phyloP scores from a whole-genome alignment of 37 sponge, comb jelly and placozoan species.

The Agelas oroides region DNA sequence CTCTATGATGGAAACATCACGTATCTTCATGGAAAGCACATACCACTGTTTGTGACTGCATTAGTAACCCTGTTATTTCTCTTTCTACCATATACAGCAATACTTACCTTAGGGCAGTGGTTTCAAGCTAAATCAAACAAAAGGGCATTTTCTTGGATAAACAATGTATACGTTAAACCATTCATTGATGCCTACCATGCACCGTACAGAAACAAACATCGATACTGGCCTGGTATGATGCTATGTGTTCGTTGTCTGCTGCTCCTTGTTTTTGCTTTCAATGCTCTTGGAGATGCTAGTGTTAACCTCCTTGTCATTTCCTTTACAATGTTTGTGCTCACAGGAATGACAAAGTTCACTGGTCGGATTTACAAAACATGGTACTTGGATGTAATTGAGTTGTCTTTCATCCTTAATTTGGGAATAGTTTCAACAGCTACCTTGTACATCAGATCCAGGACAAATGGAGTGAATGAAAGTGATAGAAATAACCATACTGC shows the following conservation, averaged over 20 bases:
- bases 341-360: too few species aligned
- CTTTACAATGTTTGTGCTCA: neutral
- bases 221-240: conserved; percentile 13
- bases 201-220: conserved; percentile 1
- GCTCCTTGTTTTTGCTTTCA: neutral
- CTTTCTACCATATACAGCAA: neutral
- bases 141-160: neutral
- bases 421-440: too few species aligned
- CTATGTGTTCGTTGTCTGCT: neutral
- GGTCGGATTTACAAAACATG: neutral
- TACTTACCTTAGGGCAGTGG: conserved; percentile 3
- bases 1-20: neutral
- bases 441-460: too few species aligned
- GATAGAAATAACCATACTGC: too few species aligned
- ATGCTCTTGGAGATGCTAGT: neutral
- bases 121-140: neutral
- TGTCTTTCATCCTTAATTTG: neutral
- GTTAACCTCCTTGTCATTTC: neutral
- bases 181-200: conserved; percentile 25
- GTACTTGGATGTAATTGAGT: neutral
- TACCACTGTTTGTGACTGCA: neutral
- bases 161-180: neutral
- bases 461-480: too few species aligned
- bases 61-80: neutral
- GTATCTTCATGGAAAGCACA: neutral